Evolutionary conservation across 2,888 invertebrate species (phyloP), one percentile per base, ranked within the genome.

Genomic region (Brenthis ino): DNA sequence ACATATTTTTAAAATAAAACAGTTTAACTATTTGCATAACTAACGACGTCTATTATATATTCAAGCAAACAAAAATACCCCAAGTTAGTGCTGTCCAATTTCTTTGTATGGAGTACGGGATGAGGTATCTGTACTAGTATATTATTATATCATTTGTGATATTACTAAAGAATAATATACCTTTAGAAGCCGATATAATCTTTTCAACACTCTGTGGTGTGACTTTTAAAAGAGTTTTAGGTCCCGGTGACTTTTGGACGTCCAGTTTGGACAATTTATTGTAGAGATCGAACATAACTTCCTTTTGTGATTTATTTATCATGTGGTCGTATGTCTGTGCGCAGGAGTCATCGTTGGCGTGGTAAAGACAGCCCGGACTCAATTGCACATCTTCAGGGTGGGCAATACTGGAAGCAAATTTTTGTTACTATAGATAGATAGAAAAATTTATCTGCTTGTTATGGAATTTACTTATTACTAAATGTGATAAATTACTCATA

Each of bases 191-290:
- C 2, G 80, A 78, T 2, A 93, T 80, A 67, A 93, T 87, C 74
- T 93, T 93, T 75, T 93, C 93, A 13, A 94, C 79, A 64, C 89
- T 93, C 71, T 93, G 90, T 1, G 93, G 87, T 0, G 93, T 93
- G 28, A 93, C 91, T 74, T 91, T 91, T 61, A 91, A 66, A 53
- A 93, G 76, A 2, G 84, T 84, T 72, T 91, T 91, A 0, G 87
- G 85, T 20, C 91, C 86, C 0, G 92, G 92, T n/a, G 93, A 91
- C 74, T 84, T 87, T 63, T 88, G 85, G 0, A 90, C 85, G 24
- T 92, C 89, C 2, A 93, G 81, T 72, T 89, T 92, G 0, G 89
- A 87, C 64, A 94, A 72, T 68, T 91, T 92, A 70, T 92, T 91
- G 78, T 93, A 92, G 0, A 94, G 75, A 64, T 93, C 91, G 53